Conservation (phyloP, 2,888 invertebrate genomes). For the Sesia bembeciformis region DNA sequence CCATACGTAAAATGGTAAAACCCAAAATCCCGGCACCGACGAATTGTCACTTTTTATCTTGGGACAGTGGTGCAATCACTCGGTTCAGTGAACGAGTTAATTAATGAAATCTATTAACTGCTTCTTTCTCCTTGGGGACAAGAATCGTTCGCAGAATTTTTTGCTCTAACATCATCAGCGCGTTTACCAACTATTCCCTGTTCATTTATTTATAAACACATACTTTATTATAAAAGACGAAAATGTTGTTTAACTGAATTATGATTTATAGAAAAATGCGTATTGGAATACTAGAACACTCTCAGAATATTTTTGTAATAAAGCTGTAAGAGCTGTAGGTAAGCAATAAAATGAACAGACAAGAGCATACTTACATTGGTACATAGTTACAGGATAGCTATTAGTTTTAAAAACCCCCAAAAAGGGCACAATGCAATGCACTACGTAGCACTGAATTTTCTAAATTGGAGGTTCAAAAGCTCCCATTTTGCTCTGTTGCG, state of each 20-base stretch:
- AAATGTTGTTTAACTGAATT: too few species aligned
- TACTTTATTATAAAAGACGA: too few species aligned
- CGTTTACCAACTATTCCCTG: constrained; percentile 30
- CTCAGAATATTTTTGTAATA: too few species aligned
- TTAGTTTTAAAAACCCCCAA: neutral
- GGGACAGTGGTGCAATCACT: constrained; percentile 63
- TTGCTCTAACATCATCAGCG: constrained; percentile 49
- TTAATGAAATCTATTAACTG: constrained; percentile 74
- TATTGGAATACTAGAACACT: too few species aligned
- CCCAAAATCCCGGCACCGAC: constrained; percentile 39
- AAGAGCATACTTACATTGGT: too few species aligned
- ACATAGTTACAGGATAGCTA: too few species aligned
- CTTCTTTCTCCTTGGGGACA: constrained; percentile 49
- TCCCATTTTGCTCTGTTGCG: constrained; percentile 18
- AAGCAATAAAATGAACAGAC: too few species aligned
- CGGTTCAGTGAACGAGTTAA: constrained; percentile 71
- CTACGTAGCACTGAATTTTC: neutral
- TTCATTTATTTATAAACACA: neutral
- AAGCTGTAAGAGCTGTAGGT: too few species aligned
- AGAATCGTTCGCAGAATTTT: constrained; percentile 41
- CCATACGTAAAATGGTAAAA: constrained; percentile 32
- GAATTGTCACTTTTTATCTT: constrained; percentile 59
- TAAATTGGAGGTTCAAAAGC: constrained; percentile 4
- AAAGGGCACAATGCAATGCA: neutral
- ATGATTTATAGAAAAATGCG: too few species aligned